Evolutionary conservation across 2,797 vertebrate genomes (phyloP).

Genomic region (Silurus lanzhouensis): DNA sequence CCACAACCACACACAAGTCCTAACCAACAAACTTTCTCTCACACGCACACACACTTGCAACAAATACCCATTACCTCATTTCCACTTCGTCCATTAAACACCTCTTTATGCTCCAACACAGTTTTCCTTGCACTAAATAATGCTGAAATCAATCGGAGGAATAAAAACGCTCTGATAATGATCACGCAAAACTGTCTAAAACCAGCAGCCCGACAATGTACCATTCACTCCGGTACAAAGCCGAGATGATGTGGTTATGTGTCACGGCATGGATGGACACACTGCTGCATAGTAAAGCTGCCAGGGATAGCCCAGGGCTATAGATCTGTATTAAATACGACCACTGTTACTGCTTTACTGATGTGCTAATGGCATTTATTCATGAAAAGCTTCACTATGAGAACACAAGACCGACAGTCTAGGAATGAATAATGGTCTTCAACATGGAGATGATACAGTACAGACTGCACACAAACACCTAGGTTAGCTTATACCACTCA

Average conservation of each 20-base stretch:
- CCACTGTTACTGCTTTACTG: conserved; percentile 38
- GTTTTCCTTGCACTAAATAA: conserved; percentile 37
- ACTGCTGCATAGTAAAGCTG: conserved; percentile 40
- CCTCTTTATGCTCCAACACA: conserved; percentile 26
- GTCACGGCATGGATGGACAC: conserved; percentile 38
- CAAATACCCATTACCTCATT: conserved; percentile 1
- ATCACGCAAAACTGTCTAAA: conserved; percentile 37
- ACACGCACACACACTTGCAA: neutral
- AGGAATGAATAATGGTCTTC: neutral
- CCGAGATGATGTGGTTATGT: conserved; percentile 23
- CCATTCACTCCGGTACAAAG: conserved; percentile 48
- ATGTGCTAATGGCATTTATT: conserved; percentile 24
- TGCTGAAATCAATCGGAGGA: conserved; percentile 26
- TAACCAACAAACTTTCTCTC: neutral
- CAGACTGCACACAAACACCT: neutral
- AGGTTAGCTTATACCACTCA: too few species aligned
- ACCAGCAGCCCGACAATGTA: conserved; percentile 45
- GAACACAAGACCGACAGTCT: neutral
- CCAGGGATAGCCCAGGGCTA: conserved; percentile 33
- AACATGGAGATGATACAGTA: neutral
- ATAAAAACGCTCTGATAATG: conserved; percentile 13
- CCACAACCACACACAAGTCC: conserved; percentile 14
- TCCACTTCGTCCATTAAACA: conserved; percentile 46
- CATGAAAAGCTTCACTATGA: conserved; percentile 23
- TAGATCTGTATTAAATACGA: conserved; percentile 33